Percentiles rank a stretch among this genome's conserved stretches.
Conservation (phyloP, 1,140 invertebrate genomes). For the Trichogramma pretiosum region DNA sequence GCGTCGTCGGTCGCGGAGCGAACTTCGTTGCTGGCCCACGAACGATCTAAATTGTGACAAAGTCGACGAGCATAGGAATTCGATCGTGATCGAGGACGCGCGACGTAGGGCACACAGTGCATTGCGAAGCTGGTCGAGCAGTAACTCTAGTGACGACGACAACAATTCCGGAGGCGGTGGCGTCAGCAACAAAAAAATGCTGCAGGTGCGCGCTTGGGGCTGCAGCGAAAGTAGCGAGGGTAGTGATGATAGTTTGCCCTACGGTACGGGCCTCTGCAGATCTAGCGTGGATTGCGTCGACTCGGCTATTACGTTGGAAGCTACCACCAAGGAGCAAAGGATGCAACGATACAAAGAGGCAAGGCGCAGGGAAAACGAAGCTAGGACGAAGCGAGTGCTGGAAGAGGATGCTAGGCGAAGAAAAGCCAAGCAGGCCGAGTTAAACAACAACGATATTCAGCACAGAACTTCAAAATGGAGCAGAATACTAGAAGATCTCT, state of each 20-base stretch:
- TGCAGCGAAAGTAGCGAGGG: constrained; percentile 44
- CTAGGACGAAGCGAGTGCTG: constrained; percentile 32
- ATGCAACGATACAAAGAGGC: constrained; percentile 41
- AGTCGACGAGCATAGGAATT: constrained; percentile 23
- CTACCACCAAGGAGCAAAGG: constrained; percentile 37
- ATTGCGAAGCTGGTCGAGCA: constrained; percentile 39
- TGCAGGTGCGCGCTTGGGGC: constrained; percentile 31
- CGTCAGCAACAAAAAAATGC: constrained; percentile 2
- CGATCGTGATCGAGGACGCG: constrained; percentile 16
- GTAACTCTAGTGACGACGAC: constrained; percentile 43
- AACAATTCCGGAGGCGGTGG: neutral
- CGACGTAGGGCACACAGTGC: constrained; percentile 35
- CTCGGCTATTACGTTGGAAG: constrained; percentile 23
- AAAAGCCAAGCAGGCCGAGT: constrained; percentile 19
- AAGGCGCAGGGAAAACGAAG: constrained; percentile 37
- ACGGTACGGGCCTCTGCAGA: constrained; percentile 23
- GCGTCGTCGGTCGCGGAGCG: constrained; percentile 37
- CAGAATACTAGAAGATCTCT: constrained; percentile 17
- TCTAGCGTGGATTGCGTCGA: constrained; percentile 33
- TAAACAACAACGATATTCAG: constrained; percentile 6
- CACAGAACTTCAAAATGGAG: constrained; percentile 18
- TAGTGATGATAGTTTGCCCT: constrained; percentile 41
- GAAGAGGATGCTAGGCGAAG: constrained; percentile 38
- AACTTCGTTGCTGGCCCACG: constrained; percentile 34
- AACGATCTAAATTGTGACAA: constrained; percentile 13